Evolutionary conservation across 2,113 vertebrate species (phyloP), one percentile per base, ranked within the genome.

Genomic region (Harpagus bidentatus): DNA sequence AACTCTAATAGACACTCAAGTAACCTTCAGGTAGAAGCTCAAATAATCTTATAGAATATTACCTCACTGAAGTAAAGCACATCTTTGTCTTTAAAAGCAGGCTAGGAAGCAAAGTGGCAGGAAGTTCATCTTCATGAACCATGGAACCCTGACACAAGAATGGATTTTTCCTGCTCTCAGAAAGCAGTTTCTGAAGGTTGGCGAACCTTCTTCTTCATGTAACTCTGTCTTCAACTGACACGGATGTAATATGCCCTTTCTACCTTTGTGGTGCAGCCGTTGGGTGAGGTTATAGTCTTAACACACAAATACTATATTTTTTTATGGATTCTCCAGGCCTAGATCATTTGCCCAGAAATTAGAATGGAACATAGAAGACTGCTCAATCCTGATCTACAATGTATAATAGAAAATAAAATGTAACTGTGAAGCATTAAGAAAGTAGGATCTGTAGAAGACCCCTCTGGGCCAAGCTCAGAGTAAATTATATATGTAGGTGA

Each of bases 111-210:
- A 90, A 50, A 78, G 93, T 38, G 73, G 88, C 76, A 84, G 77
- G 34, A 98, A 98, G 78, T 98, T 98, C 8, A 98, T 99, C 95
- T 98, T 99, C 94, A 94, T 98, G 94, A 99, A 99, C 52, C 98
- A 98, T 81, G 99, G 98, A 69, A 98, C 98, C 83, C 98, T 98
- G 13, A 98, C 99, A 67, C 97, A 98, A 86, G 98, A 99, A 96
- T 98, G 98, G 98, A 98, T 99, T 97, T 98, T 98, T 80, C 97
- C 98, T 53, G 98, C 98, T 62, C 99, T 99, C 95, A 98, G 98
- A 95, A 99, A 99, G 96, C 98, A 98, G 98, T 98, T 99, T 90
- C 97, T 99, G 52, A 99, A 98, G n/a, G 98, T 98, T 59, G 92
- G 80, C 79, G 67, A 85, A 48, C 25, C 4, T 72, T 48, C 15